A percentile compares a stretch with the other conserved stretches of the same genome.
Evolutionary conservation across 1,140 invertebrate species (phyloP).

Genomic region (Plodia interpunctella): DNA sequence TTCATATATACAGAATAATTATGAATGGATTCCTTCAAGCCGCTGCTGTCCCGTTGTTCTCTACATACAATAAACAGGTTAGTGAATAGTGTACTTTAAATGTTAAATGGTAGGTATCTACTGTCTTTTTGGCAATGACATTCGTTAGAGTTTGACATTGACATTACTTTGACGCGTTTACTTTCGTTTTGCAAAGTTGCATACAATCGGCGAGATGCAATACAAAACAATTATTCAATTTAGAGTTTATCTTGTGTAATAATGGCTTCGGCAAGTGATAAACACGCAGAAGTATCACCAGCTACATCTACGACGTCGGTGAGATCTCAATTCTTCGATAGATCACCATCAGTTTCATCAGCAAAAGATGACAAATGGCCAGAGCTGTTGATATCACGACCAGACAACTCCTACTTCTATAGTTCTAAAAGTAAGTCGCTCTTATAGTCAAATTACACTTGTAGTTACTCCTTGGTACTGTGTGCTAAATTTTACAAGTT

Average conservation of each 20-base stretch:
- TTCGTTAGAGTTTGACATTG: conserved; percentile 5
- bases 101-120: too few species aligned
- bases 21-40: too few species aligned
- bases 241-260: conserved; percentile 18
- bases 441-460: too few species aligned
- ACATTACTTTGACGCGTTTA: conserved; percentile 32
- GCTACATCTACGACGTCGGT: conserved; percentile 53
- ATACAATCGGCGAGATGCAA: conserved; percentile 25
- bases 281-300: conserved; percentile 47
- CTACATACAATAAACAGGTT: too few species aligned
- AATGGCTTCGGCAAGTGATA: conserved; percentile 57
- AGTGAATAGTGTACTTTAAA: too few species aligned
- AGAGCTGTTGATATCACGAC: conserved; percentile 61
- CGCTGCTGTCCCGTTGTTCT: too few species aligned
- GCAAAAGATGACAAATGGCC: conserved; percentile 66
- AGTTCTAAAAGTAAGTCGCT: conserved; percentile 57
- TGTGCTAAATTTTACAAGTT: too few species aligned
- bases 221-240: conserved; percentile 13
- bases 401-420: conserved; percentile 60
- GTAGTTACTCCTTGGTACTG: too few species aligned
- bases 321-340: conserved; percentile 47
- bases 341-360: conserved; percentile 59
- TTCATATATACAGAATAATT: too few species aligned
- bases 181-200: conserved; percentile 14
- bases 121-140: too few species aligned